A percentile compares a stretch with the other conserved stretches of the same genome.
phyloP scores from a whole-genome alignment of 64 coral and sea anemone genomes.

The Platygyra sinensis region DNA sequence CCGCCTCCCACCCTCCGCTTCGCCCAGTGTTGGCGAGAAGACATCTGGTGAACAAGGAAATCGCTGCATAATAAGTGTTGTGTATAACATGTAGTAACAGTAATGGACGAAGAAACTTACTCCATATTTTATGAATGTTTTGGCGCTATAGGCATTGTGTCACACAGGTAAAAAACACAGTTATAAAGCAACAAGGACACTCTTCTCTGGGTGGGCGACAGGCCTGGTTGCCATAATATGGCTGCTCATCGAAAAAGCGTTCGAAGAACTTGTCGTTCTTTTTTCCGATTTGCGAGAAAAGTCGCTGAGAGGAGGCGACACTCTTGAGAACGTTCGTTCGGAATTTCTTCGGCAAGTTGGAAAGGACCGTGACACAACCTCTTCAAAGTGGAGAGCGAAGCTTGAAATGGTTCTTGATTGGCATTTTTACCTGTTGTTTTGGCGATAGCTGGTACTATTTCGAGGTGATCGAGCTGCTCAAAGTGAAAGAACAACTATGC shows the following conservation, averaged over 20 bases:
- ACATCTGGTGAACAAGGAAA: too few species aligned
- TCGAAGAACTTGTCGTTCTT: conserved; percentile 43
- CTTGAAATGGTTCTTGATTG: conserved; percentile 27
- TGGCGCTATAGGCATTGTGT: not conserved
- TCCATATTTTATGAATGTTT: conserved; percentile 1
- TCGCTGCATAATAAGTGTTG: not conserved
- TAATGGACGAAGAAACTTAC: not conserved
- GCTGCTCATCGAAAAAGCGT: conserved; percentile 1
- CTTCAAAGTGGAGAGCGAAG: conserved; percentile 14
- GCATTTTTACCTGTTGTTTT: conserved; percentile 80
- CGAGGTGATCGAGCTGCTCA: conserved; percentile 23
- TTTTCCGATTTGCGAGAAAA: conserved; percentile 64
- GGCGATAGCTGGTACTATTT: conserved; percentile 65
- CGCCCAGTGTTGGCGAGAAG: too few species aligned
- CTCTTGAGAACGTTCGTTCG: not conserved
- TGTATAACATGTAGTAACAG: too few species aligned
- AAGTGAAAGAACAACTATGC: conserved; percentile 71
- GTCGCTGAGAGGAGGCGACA: conserved; percentile 37
- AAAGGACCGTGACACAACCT: not conserved
- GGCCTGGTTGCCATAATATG: not conserved
- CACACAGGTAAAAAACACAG: not conserved
- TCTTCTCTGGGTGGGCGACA: not conserved
- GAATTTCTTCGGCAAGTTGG: conserved; percentile 55
- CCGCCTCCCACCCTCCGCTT: too few species aligned
- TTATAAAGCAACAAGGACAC: not conserved